These are phyloP conservation scores for Andricus grossulariae DNA, from an alignment of 1,140 invertebrate species.

Conservation along the genomic window DNA sequence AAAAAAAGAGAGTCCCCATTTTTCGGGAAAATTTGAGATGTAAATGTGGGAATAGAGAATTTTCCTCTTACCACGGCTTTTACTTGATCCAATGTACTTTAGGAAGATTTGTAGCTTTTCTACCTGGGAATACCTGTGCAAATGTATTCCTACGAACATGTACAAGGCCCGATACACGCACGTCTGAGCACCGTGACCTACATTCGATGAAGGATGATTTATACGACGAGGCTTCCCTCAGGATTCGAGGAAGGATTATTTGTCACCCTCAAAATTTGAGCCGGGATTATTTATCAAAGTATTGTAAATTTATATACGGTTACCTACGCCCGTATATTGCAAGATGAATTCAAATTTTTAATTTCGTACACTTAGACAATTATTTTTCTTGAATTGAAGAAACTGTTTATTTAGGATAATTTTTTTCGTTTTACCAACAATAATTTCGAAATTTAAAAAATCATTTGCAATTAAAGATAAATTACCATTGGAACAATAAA, in stretches of 20 bases:
- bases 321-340: not conserved
- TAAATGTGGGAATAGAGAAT: not conserved
- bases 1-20: too few relatives aligned
- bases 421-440: too few relatives aligned
- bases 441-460: too few relatives aligned
- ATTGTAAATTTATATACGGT: not conserved
- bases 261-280: constrained; percentile 26
- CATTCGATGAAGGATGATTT: constrained; percentile 31
- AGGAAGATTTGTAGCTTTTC: not conserved
- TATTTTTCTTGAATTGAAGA: too few relatives aligned
- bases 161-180: not conserved
- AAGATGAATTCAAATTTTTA: not conserved
- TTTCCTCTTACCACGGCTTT: not conserved
- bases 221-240: constrained; percentile 16
- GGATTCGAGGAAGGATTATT: constrained; percentile 30
- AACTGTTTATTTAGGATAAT: too few relatives aligned
- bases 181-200: constrained; percentile 18
- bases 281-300: constrained; percentile 9
- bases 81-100: not conserved
- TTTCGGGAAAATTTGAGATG: not conserved
- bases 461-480: too few relatives aligned
- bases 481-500: too few relatives aligned
- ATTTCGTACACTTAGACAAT: not conserved
- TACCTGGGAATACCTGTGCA: constrained; percentile 5
- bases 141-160: constrained; percentile 10